Base-by-base conservation (phyloP, 1,140 invertebrate species). In the Megathymus violae region DNA sequence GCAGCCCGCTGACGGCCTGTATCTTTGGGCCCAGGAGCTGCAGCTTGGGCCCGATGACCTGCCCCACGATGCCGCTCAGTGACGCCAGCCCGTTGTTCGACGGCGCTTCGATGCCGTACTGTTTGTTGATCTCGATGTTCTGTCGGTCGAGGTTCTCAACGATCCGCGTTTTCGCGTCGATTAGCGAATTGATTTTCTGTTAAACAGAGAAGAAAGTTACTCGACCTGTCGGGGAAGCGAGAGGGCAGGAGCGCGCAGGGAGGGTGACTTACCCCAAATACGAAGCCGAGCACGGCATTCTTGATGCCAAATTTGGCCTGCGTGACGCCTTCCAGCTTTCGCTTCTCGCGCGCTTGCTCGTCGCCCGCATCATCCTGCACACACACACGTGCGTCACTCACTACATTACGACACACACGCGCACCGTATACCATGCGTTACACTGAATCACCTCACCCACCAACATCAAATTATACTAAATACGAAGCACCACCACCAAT, bases 141-240 rank as follows among this genome's bases (percentile, higher is more conserved):
- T 94, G 82, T 14, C 93, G 92, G 74, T 96, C 95, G 67, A 96
- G 78, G 16, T 93, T 92, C 40, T 93, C 81, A 27, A 96, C 91
- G 31, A 95, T 93, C 10, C 92, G 92, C 0, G 95, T 96, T 81
- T 96, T 96, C 2, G 95, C 93, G 61, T 96, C 95, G 77, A 96
- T 89, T 79, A 96, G 92, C 19, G 94, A 93, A 83, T 96, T 95
- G 86, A 96, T 92, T 94, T 96, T 96, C 95, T 96, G 86, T 59
- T 6, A 58, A 89, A 87, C 48, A 80, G 56, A 80, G 15, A 68
- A 15, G 40, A 19, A 15, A 15, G 38, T 67, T 61, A 67, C 52
- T 13, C 31, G 38, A 27, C 3, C 13, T 10, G n/a, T 15, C 22
- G 19, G 13, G 27, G n/a, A 4, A 16, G 10, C 13, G 7, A 11